phyloP scores from a whole-genome alignment of 2,797 vertebrate genomes.

The Neomorphus geoffroyi region DNA sequence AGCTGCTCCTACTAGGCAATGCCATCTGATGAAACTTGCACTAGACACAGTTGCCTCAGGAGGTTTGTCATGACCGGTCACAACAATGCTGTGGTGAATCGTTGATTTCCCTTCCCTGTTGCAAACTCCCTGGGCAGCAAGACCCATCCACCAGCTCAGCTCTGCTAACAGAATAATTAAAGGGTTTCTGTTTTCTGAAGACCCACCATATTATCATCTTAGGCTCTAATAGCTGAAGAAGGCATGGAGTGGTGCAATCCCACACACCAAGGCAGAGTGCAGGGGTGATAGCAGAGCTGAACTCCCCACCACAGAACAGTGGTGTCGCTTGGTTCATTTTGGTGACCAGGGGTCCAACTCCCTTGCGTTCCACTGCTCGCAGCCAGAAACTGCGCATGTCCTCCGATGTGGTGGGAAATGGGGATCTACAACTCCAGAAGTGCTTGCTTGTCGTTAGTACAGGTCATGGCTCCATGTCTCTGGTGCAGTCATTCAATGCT shows the following conservation, averaged over 20 bases:
- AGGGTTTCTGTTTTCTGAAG: background rate
- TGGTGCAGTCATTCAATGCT: background rate
- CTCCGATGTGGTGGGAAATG: background rate
- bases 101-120: background rate
- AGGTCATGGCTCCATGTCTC: background rate
- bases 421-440: background rate
- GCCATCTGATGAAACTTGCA: background rate
- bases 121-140: background rate
- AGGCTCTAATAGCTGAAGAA: background rate
- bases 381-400: background rate
- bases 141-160: background rate
- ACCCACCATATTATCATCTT: background rate
- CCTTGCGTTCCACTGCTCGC: background rate
- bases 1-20: background rate
- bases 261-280: background rate
- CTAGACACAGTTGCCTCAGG: background rate
- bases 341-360: background rate
- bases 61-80: background rate
- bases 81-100: background rate
- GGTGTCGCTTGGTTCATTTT: background rate
- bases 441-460: background rate
- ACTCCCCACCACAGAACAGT: background rate
- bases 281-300: background rate
- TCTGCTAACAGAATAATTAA: background rate
- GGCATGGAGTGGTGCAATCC: background rate